Conservation (phyloP, 2,113 vertebrate species). For the Mionectes macconnelli region DNA sequence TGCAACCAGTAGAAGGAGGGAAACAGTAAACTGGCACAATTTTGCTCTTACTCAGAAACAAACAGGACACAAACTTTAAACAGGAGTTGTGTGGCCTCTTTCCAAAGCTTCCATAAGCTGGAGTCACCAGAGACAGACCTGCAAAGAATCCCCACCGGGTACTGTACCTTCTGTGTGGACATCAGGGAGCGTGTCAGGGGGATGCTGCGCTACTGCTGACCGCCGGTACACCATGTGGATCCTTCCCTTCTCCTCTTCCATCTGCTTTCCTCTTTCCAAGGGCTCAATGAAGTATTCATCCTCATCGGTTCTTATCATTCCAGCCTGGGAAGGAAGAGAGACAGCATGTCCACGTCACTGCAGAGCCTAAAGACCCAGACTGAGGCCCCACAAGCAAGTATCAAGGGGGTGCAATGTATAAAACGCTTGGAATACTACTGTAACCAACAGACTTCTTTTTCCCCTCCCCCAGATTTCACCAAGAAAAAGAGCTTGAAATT, state of each 20-base stretch:
- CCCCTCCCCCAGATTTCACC: neutral
- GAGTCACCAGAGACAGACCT: neutral
- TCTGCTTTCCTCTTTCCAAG: conserved; percentile 89
- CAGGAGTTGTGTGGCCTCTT: neutral
- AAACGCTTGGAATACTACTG: neutral
- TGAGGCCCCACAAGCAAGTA: neutral
- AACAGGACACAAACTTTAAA: neutral
- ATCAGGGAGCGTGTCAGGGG: conserved; percentile 70
- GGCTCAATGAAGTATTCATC: conserved; percentile 99
- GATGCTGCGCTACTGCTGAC: conserved; percentile 74
- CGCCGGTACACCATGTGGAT: conserved; percentile 93
- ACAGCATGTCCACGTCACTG: neutral
- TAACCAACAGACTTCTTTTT: neutral
- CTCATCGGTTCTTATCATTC: conserved; percentile 91
- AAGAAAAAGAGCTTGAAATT: neutral
- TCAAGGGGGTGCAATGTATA: neutral
- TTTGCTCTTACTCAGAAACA: neutral
- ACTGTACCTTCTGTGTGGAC: conserved; percentile 73
- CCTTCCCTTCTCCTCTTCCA: conserved; percentile 88
- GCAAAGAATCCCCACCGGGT: accelerated
- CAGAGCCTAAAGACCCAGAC: neutral
- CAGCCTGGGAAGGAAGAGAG: conserved; percentile 80
- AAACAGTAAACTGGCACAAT: neutral
- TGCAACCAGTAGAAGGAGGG: neutral
- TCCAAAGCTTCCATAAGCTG: neutral